A percentile compares a stretch with the other conserved stretches of the same genome.
Evolutionary conservation across 2,113 vertebrate species (phyloP).

Genomic region (Myotis lucifugus): DNA sequence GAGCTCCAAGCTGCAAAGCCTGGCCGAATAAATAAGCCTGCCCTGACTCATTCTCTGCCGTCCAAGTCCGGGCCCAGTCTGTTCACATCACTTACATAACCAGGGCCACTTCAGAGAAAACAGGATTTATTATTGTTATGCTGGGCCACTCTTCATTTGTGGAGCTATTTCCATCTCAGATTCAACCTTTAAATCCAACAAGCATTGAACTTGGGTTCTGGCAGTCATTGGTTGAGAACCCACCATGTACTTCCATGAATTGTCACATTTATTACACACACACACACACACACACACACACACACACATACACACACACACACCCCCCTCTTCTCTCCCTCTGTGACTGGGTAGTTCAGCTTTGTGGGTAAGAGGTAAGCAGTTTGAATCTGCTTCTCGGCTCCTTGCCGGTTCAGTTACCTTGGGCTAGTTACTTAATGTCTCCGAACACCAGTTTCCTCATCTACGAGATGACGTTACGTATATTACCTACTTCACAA

Average conservation of each 20-base stretch:
- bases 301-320: too few species aligned
- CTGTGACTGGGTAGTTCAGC: not conserved
- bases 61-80: not conserved
- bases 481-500: not conserved
- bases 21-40: not conserved
- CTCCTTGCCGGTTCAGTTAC: not conserved
- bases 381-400: not conserved
- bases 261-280: not conserved
- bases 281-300: not conserved
- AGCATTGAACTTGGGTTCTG: not conserved
- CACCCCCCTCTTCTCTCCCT: not conserved
- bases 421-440: not conserved
- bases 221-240: not conserved
- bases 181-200: not conserved
- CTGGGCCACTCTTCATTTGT: not conserved
- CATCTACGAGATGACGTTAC: fast-evolving
- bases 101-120: not conserved
- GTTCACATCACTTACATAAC: constrained; percentile 7
- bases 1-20: not conserved
- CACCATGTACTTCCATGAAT: not conserved
- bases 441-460: not conserved
- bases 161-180: not conserved
- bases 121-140: not conserved
- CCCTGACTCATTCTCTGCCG: constrained; percentile 23
- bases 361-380: not conserved